Base-by-base conservation (phyloP, 2,113 vertebrate species). In the Mustela nigripes region DNA sequence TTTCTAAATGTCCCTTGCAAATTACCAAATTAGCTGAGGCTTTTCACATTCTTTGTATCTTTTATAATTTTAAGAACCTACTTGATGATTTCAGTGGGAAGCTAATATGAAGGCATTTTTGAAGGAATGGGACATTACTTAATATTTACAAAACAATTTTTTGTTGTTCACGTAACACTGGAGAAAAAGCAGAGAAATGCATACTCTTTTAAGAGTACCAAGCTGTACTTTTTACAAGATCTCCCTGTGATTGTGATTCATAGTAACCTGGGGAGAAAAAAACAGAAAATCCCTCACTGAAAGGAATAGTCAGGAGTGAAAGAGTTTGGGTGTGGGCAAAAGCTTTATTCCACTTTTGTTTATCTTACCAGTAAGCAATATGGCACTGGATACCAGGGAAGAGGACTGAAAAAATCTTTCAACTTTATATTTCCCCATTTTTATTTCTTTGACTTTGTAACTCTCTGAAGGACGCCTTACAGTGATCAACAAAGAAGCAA, bases 31-130 rank as follows among this genome's bases (percentile, higher is more conserved):
- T 94, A 89, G 67, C 39, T 76, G 12, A 91, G 31, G 26, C 60
- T 94, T 91, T 96, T 94, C 45, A 90, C 22, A 74, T 60, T 89
- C 33, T 95, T 97, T 81, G 12, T 86, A 69, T 80, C 53, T 74
- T 53, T 95, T 28, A 67, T 39, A 80, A 71, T 85, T 81, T 86
- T 93, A 94, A 96, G 90, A 93, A 56, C 19, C 78, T 65, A 78
- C 60, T 82, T 91, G 81, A 91, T 76, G 50, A 76, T 90, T 76
- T 86, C 89, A 81, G 42, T 78, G 21, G 95, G 87, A 16, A 33
- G 19, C 33, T 96, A 96, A 81, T 74, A 67, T 53, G 90, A 80
- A 67, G 50, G 63, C 7, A 56, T 86, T 82, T 58, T 97, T 71
- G 50, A 50, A 93, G 26, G 24, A 33, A 84, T 80, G 42, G 31